phyloP scores from a whole-genome alignment of 2,888 invertebrate genomes.

The Drosophila kanekoi region DNA sequence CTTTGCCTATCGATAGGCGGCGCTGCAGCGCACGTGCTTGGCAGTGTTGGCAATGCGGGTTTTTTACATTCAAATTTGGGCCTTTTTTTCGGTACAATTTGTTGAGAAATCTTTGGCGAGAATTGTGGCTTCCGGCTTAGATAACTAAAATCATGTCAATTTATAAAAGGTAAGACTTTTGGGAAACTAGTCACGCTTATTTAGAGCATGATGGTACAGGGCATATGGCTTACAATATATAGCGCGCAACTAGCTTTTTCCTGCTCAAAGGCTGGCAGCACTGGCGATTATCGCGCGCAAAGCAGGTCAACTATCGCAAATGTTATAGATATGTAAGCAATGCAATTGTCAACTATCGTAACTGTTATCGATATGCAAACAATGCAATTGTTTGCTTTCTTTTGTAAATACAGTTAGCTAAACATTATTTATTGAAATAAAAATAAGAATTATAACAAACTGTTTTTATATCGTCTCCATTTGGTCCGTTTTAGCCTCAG shows the following conservation, averaged over 20 bases:
- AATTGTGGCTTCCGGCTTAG: too few species aligned
- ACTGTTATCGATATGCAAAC: constrained; percentile 4
- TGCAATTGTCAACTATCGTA: constrained; percentile 10
- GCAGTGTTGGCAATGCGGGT: neutral
- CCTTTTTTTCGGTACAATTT: too few species aligned
- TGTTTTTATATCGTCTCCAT: constrained; percentile 9
- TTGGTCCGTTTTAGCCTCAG: constrained; percentile 9
- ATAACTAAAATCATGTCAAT: too few species aligned
- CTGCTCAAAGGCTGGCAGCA: neutral
- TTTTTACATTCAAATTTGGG: constrained; percentile 1
- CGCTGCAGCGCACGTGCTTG: constrained; percentile 21
- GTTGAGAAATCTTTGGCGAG: too few species aligned
- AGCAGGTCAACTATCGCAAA: constrained; percentile 9
- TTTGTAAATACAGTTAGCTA: neutral
- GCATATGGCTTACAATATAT: too few species aligned
- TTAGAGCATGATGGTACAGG: too few species aligned
- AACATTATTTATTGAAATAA: neutral
- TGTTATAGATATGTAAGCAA: constrained; percentile 2
- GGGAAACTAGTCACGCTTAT: too few species aligned
- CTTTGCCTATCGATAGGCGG: constrained; percentile 37
- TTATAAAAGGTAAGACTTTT: too few species aligned
- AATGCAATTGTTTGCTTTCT: neutral
- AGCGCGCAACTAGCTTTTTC: neutral
- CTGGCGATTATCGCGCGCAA: neutral
- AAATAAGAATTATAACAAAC: too few species aligned